Conservation (phyloP, 2,797 vertebrate genomes). For the Nannoperca australis region DNA sequence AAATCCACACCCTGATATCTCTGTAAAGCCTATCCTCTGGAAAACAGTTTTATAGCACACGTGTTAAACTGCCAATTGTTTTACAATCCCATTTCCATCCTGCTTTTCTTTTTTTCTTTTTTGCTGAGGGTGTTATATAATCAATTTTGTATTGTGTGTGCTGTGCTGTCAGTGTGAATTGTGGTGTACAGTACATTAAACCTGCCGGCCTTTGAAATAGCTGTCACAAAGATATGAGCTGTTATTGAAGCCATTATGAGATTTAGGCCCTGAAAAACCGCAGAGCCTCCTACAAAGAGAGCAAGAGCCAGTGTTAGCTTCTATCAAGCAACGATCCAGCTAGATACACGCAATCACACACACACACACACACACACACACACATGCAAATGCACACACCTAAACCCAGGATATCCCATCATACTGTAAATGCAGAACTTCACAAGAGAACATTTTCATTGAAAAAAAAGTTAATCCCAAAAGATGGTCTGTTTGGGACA, state of each 20-base stretch:
- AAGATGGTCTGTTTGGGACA: too few species aligned
- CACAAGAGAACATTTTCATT: too few species aligned
- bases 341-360: background rate
- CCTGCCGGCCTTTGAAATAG: conserved; percentile 62
- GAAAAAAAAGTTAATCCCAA: too few species aligned
- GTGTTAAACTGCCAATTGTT: conserved; percentile 19
- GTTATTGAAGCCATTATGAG: conserved; percentile 71
- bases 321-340: conserved; percentile 36
- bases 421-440: background rate
- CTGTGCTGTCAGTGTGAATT: conserved; percentile 46
- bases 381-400: background rate
- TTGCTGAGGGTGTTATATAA: conserved; percentile 40
- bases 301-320: conserved; percentile 20
- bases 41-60: conserved; percentile 7
- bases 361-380: background rate
- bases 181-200: conserved; percentile 59
- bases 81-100: background rate
- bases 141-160: conserved; percentile 33
- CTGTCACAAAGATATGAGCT: conserved; percentile 62
- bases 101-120: background rate
- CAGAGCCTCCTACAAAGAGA: conserved; percentile 62
- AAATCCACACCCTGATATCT: background rate
- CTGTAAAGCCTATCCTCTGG: background rate
- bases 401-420: background rate
- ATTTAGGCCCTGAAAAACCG: conserved; percentile 57